Evolutionary conservation across 2,797 vertebrate genomes (phyloP), one percentile per base, ranked within the genome.

Genomic region (Dromococcyx pavoninus): DNA sequence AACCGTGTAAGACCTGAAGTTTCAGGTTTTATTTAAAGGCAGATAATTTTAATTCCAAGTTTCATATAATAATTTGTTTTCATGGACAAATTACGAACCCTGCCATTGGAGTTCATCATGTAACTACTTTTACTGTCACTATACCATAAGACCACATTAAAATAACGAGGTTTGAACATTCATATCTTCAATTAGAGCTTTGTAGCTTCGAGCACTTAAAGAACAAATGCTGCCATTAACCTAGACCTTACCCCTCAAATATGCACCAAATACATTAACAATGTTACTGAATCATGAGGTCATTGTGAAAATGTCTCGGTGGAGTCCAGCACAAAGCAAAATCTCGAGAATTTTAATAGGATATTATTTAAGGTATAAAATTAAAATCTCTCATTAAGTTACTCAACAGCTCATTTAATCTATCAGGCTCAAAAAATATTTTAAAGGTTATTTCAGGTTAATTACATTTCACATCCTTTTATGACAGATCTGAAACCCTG

Each of bases 401-500:
- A 94, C 87, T 92, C 73, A 88, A 86, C 66, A 91, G 89, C 48
- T 91, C 89, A 56, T 82, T 95, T 86, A 88, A 94, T 92, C 95
- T 93, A 88, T 84, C 77, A 79, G n/a, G 19, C 82, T 94, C 41
- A 90, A 91, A 83, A 91, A 94, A 86, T 91, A 88, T 94, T 96
- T 92, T 94, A 93, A 86, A 91, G 95, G 94, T 97, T 96, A 91
- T 67, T 95, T 95, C 92, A 96, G 95, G 96, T 97, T 97, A 97
- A 97, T 96, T 96, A 96, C 92, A 94, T 90, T 96, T 96, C 80
- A 90, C 64, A 90, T 91, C 53, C 57, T 88, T 94, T 90, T 73
- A 88, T 92, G 94, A 95, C 80, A 90, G 60, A 94, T 91, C 84
- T 95, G 74, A 94, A 94, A 87, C 32, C 24, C 56, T 48, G 37